Evolutionary conservation across 2,113 vertebrate species (phyloP), one percentile per base, ranked within the genome.

Genomic region (Thymallus thymallus): DNA sequence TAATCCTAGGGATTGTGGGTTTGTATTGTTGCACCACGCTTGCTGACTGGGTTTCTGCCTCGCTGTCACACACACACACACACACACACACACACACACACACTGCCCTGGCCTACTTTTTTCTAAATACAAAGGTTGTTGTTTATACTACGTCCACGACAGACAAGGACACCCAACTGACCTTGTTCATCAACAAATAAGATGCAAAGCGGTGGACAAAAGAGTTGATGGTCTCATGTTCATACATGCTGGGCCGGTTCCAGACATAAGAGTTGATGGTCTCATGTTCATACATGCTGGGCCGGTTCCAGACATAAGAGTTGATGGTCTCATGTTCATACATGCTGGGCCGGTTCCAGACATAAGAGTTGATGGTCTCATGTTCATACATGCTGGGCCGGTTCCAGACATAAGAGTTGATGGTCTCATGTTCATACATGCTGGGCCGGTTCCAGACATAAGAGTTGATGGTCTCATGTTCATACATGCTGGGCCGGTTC

Each of bases 1-100:
- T n/a, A 87, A 91, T 91, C 90, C 84, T 35, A 46, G 20, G 82
- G 76, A 87, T 88, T 87, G 83, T 76, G 69, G 5, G 20, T 69
- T 72, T 75, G 64, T 77, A 84, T 86, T 87, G 79, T 85, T 5
- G 6, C 14, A 2, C 65, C 20, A 20, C 16, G 12, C 29, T 64
- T 78, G 71, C 69, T 81, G 76, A 55, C 67, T 76, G 48, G 48
- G 48, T 4, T 79, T 86, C 81, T 84, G 86, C 80, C 81, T 85
- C 6, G 48, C 79, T 87, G 85, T 84, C 71, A 73, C 74, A 30
- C 30, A 24, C 71, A 18, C 45, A 71, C 55, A 24, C 30, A 20
- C 30, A 45, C 75, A 72, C 60, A 71, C 68, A 61, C 32, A 48
- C 46, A 14, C 12, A 12, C 46, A 48, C 12, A 48, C 12, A 51